Evolutionary conservation across 2,888 invertebrate species (phyloP).

Genomic region (Cosmorhoe ocellata): DNA sequence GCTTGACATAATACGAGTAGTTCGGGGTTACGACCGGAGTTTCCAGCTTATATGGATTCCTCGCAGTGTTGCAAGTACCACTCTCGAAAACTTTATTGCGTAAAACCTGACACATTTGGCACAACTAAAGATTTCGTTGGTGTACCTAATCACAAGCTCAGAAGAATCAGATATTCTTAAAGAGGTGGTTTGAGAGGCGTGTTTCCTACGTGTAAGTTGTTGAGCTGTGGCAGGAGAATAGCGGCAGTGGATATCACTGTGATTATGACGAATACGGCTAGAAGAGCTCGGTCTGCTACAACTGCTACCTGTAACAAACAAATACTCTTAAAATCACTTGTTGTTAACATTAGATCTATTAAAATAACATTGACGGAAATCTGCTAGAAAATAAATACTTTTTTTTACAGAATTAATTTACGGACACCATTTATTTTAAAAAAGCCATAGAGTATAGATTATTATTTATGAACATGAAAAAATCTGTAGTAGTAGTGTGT

Average conservation of each 20-base stretch:
- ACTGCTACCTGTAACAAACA: slow-evolving; percentile 83
- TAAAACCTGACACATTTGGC: slow-evolving; percentile 14
- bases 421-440: too few species aligned
- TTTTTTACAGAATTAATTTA: too few species aligned
- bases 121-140: slow-evolving; percentile 40
- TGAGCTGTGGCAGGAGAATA: slow-evolving; percentile 86
- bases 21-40: slow-evolving; percentile 1
- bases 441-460: too few species aligned
- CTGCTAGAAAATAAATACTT: too few species aligned
- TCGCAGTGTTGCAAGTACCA: not conserved
- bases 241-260: slow-evolving; percentile 90
- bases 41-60: not conserved
- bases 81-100: not conserved
- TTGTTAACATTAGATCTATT: too few species aligned
- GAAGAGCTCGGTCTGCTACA: slow-evolving; percentile 90
- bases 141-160: slow-evolving; percentile 28
- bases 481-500: too few species aligned
- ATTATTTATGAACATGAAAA: too few species aligned
- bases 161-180: slow-evolving; percentile 42
- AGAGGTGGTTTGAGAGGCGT: slow-evolving; percentile 72
- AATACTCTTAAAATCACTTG: too few species aligned
- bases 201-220: slow-evolving; percentile 77
- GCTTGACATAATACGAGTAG: not conserved
- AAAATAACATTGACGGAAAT: too few species aligned
- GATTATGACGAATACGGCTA: slow-evolving; percentile 89